A percentile compares a stretch with the other conserved stretches of the same genome.
Evolutionary conservation across 2,797 vertebrate species (phyloP).

Genomic region (Lerista edwardsae): DNA sequence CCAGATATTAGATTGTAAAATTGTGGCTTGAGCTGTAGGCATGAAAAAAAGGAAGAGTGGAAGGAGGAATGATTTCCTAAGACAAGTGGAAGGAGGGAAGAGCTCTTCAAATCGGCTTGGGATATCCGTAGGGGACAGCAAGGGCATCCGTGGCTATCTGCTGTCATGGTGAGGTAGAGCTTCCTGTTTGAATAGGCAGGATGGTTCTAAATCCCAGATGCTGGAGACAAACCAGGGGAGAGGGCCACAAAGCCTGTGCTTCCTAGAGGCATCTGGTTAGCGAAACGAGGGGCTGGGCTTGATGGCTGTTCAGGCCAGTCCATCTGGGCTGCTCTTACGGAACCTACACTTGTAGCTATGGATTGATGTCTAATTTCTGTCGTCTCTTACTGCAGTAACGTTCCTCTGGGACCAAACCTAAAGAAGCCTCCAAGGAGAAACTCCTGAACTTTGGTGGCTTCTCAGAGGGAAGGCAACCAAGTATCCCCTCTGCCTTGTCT

Average conservation of each 20-base stretch:
- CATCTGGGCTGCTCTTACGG: not conserved
- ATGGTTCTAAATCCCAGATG: not conserved
- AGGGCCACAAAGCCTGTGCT: not conserved
- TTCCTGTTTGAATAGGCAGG: not conserved
- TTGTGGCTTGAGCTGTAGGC: not conserved
- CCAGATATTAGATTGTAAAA: not conserved
- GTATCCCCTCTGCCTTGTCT: too few species aligned
- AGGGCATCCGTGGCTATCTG: not conserved
- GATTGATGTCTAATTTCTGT: not conserved
- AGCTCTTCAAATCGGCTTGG: not conserved
- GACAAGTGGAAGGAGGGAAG: not conserved
- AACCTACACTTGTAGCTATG: too few species aligned
- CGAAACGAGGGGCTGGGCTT: not conserved
- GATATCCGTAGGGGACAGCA: not conserved
- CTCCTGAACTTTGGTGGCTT: not conserved
- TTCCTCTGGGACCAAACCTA: not conserved
- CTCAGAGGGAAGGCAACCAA: not conserved
- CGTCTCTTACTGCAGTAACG: not conserved
- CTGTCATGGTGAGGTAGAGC: not conserved
- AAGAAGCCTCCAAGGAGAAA: not conserved
- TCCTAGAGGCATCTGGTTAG: not conserved
- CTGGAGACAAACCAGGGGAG: not conserved
- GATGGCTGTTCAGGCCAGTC: not conserved
- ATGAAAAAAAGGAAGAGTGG: not conserved
- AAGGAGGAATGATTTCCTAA: not conserved